Conservation (phyloP, 53 echinoderm and acorn worm genomes). For the Actinopyga echinites region DNA sequence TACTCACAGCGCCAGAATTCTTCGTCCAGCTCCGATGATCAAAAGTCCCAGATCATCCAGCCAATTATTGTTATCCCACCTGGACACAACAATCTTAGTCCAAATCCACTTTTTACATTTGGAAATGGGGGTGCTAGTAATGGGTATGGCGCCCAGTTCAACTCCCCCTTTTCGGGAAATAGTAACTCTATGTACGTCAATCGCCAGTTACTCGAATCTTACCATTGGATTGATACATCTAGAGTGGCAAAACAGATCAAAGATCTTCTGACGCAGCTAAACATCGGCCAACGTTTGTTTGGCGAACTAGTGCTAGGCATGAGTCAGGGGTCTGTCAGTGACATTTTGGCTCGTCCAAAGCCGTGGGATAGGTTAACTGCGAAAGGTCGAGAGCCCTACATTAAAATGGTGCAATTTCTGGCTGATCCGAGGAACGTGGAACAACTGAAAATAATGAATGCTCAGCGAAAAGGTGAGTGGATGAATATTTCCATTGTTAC, state of each 20-base stretch:
- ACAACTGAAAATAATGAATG: slow-evolving; percentile 85
- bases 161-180: slow-evolving; percentile 49
- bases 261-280: slow-evolving; percentile 80
- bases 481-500: too few species aligned
- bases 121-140: slow-evolving; percentile 14
- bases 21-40: slow-evolving; percentile 38
- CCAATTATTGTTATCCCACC: slow-evolving; percentile 97
- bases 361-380: slow-evolving; percentile 97
- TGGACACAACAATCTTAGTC: slow-evolving; percentile 8
- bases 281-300: slow-evolving; percentile 92
- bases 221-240: slow-evolving; percentile 90
- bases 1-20: slow-evolving; percentile 70
- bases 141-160: slow-evolving; percentile 28
- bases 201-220: slow-evolving; percentile 45
- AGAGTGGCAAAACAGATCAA: slow-evolving; percentile 86
- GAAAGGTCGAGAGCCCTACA: slow-evolving; percentile 93
- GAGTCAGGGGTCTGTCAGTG: slow-evolving; percentile 98
- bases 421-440: slow-evolving; percentile 82
- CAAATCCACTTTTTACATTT: slow-evolving; percentile 19
- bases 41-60: slow-evolving; percentile 89
- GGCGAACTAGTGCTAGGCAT: slow-evolving; percentile 96
- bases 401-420: slow-evolving; percentile 97
- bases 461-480: slow-evolving; percentile 91
- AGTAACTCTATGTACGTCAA: slow-evolving; percentile 24
- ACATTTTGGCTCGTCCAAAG: slow-evolving; percentile 89